These are phyloP conservation scores for Gadus macrocephalus DNA, from an alignment of 2,113 vertebrate species.

Conservation along the genomic window DNA sequence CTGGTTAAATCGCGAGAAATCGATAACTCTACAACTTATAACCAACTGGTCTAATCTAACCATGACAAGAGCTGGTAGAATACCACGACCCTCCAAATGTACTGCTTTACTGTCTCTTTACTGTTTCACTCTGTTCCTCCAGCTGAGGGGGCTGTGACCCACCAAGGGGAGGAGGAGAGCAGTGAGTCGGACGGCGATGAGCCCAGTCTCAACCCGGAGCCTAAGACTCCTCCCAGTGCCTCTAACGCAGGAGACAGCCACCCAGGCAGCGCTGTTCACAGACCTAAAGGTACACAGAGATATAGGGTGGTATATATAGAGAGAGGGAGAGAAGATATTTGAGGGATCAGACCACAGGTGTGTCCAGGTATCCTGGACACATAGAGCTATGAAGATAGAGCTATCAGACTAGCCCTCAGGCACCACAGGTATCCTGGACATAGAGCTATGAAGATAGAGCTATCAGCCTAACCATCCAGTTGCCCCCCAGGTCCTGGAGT, in stretches of 20 bases:
- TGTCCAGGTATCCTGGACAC: constrained; percentile 45
- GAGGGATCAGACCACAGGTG: constrained; percentile 19
- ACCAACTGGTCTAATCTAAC: too few species aligned
- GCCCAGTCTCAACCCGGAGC: constrained; percentile 74
- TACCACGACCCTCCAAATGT: too few species aligned
- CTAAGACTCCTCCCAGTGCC: constrained; percentile 58
- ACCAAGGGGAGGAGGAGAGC: constrained; percentile 85
- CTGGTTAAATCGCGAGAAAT: too few species aligned
- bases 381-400: too few species aligned
- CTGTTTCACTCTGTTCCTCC: not conserved
- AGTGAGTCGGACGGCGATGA: constrained; percentile 94
- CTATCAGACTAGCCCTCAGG: too few species aligned
- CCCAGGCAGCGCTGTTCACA: constrained; percentile 75
- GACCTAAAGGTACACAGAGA: constrained; percentile 68
- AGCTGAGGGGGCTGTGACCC: constrained; percentile 78
- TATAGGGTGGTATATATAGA: not conserved
- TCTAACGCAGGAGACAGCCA: constrained; percentile 64
- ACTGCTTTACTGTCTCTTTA: constrained; percentile 9
- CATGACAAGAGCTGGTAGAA: too few species aligned
- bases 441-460: too few species aligned
- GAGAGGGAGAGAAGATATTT: too few species aligned
- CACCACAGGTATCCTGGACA: constrained; percentile 44
- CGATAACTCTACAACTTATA: too few species aligned
- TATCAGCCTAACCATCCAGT: too few species aligned
- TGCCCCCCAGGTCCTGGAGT: constrained; percentile 52